Evolutionary conservation across 1,140 invertebrate species (phyloP).

Genomic region (Trichonephila inaurata): DNA sequence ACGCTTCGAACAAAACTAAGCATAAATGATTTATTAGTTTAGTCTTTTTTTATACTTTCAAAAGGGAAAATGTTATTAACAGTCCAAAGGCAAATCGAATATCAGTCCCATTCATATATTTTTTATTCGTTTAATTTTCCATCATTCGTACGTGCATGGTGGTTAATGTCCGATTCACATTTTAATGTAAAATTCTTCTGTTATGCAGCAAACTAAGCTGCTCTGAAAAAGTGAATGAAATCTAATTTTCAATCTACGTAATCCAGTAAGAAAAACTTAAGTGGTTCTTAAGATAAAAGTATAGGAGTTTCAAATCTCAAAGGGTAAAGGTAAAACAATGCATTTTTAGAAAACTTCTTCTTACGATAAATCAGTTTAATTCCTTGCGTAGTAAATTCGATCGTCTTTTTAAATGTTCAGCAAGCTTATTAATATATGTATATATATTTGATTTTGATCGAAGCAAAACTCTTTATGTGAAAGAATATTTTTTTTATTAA

Average conservation of each 20-base stretch:
- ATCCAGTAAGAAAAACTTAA: background rate
- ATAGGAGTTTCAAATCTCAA: constrained; percentile 35
- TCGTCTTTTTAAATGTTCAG: background rate
- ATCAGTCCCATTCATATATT: background rate
- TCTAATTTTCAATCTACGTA: constrained; percentile 6
- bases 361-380: constrained; percentile 4
- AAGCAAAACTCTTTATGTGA: background rate
- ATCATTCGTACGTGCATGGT: background rate
- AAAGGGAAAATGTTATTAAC: background rate
- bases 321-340: background rate
- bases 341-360: background rate
- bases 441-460: background rate
- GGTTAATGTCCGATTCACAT: background rate
- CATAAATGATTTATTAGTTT: background rate
- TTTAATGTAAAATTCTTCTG: background rate
- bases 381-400: background rate
- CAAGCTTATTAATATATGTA: background rate
- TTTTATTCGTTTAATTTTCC: background rate
- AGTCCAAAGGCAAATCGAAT: background rate
- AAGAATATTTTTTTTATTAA: background rate
- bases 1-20: no score
- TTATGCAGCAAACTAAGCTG: background rate
- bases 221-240: constrained; percentile 12
- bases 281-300: constrained; percentile 45
- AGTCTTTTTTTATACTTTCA: background rate